Evolutionary conservation across 2,113 vertebrate genomes (phyloP), one percentile per base, ranked within the genome.

Genomic region (Cyrtonyx montezumae): DNA sequence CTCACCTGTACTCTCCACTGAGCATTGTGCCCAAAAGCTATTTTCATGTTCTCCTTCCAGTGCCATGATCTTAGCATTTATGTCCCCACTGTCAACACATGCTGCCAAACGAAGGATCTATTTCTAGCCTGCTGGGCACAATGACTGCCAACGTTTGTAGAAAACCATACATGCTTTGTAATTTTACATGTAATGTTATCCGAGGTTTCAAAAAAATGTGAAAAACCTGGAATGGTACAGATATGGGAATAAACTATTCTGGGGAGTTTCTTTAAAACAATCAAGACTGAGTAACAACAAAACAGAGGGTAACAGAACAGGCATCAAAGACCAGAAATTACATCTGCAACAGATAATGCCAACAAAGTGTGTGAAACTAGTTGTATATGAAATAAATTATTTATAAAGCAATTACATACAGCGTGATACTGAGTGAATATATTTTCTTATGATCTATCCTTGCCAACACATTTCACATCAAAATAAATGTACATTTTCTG

Each of bases 1-100:
- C 88, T 91, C 80, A 96, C 95, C 93, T 95, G 73, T 85, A 79
- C 32, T 95, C 59, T 79, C 87, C 67, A 53, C 42, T 66, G 77
- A 82, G 34, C 71, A 42, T 77, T 86, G 70, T 76, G 53, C 75
- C 66, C 25, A 8, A 86, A 83, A 56, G 70, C 70, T 62, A 79
- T 92, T 30, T 4, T 42, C 91, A 84, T 53, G 46, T 25, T 93
- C 16, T 40, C 63, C 55, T 78, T 68, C 69, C 80, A 80, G 91
- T 55, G 66, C n/a, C 30, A 76, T 81, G 42, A 65, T 10, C 76
- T 67, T 6, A 91, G 58, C 28, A 93, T 96, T 86, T 75, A 79
- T 32, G 84, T 43, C 43, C 69, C 23, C 65, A 18, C 32, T 75
- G 37, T 68, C 16, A 48, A 79, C 77, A 84, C 30, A 70, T 3